A percentile compares a stretch with the other conserved stretches of the same genome.
These are phyloP conservation scores for Monomorium pharaonis DNA, from an alignment of 1,140 invertebrate species.

Conservation along the genomic window DNA sequence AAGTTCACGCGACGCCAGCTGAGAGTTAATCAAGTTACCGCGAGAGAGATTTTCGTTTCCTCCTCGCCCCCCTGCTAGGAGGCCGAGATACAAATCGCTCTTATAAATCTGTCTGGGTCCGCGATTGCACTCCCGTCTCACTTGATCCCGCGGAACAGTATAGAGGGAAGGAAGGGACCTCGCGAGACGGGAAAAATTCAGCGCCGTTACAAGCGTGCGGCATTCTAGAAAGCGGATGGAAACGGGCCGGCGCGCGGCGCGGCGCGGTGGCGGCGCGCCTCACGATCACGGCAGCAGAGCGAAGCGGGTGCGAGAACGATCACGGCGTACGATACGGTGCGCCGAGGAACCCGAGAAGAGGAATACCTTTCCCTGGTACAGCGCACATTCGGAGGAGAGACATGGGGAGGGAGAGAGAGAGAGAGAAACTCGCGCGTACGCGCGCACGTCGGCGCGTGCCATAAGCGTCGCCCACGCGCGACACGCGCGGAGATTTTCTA, in stretches of 20 bases:
- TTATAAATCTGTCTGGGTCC: not conserved
- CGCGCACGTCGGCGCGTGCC: slow-evolving; percentile 69
- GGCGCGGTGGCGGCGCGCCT: too few relatives aligned
- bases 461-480: slow-evolving; percentile 60
- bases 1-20: not conserved
- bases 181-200: not conserved
- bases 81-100: not conserved
- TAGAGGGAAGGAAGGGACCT: not conserved
- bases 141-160: not conserved
- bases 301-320: slow-evolving; percentile 33
- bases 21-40: slow-evolving; percentile 15
- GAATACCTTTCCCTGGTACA: slow-evolving; percentile 25
- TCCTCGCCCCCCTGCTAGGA: too few relatives aligned
- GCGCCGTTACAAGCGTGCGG: not conserved
- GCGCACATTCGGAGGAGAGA: not conserved
- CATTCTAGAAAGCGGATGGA: slow-evolving; percentile 24
- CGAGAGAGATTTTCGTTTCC: not conserved
- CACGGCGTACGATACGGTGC: not conserved
- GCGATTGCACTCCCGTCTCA: not conserved
- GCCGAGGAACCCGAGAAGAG: slow-evolving; percentile 15
- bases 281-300: not conserved
- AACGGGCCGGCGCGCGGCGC: too few relatives aligned
- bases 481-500: slow-evolving; percentile 38
- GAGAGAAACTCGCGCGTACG: not conserved
- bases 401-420: not conserved